Base-by-base conservation (phyloP, 2,113 vertebrate species). In the Gila orcuttii region DNA sequence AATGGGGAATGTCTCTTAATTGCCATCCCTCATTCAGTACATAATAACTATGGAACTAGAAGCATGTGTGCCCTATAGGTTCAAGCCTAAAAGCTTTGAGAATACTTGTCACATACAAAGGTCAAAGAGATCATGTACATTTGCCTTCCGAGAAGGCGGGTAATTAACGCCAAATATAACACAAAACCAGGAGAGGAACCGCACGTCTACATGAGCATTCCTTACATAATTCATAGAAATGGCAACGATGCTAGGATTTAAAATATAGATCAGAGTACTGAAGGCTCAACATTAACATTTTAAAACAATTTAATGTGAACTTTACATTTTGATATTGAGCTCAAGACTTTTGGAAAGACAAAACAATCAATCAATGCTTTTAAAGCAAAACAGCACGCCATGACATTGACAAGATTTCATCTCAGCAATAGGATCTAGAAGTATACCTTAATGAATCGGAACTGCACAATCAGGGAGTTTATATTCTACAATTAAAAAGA, bases 111-210 rank as follows among this genome's bases (percentile, higher is more conserved):
- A 28, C 57, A 82, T 52, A 82, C 45, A 69, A 82, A 69, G 80
- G 80, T 82, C 64, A 69, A 69, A 55, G 17, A 69, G 64, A 69
- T 69, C 80, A 33, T 82, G 47, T n/a, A 69, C 80, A 55, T 69
- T 55, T 50, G 45, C 80, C 62, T 82, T 82, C 80, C 69, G 64
- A 69, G 80, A 69, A 82, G 80, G 21, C 1, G 9, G 31, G 45
- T 55, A 82, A 82, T 82, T 36, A 82, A 69, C 10, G 9, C 80
- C 62, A 69, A 50, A 69, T 82, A 82, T 68, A 82, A 28, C 79
- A 64, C 28, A 64, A 31, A 80, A 17, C 57, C 36, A 10, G 25
- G 36, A 81, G 42, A 68, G 62, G 19, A 82, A 36, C 10, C 3
- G 2, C 5, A 69, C 11, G 3, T 33, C 45, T 68, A 55, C 28